Evolutionary conservation across 2,113 vertebrate species (phyloP).

Genomic region (Pachypanchax playfairii): DNA sequence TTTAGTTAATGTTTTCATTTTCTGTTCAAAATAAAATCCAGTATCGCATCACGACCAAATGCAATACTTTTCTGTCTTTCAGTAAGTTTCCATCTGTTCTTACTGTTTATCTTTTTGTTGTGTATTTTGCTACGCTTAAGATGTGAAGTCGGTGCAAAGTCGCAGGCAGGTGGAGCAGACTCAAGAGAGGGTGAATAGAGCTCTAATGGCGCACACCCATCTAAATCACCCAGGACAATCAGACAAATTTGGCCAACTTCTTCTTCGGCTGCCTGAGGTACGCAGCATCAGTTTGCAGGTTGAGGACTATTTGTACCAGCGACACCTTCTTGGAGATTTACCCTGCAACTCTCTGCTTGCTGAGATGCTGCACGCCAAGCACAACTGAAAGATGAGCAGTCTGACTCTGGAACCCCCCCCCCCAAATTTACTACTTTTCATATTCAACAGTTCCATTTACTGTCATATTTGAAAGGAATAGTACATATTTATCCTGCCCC

Average conservation of each 20-base stretch:
- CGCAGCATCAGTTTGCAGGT: slow-evolving; percentile 83
- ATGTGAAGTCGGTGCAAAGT: slow-evolving; percentile 80
- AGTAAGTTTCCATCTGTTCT: background rate
- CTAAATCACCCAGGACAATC: slow-evolving; percentile 72
- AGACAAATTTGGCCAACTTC: slow-evolving; percentile 83
- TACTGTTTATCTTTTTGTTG: background rate
- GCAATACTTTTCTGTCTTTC: background rate
- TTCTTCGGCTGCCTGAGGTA: slow-evolving; percentile 82
- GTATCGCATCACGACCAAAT: background rate
- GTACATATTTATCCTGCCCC: background rate
- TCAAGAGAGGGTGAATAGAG: slow-evolving; percentile 82
- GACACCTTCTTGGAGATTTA: slow-evolving; percentile 83
- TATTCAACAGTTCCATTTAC: background rate
- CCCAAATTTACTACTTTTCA: background rate
- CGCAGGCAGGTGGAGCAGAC: slow-evolving; percentile 80
- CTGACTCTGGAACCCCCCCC: background rate
- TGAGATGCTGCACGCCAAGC: slow-evolving; percentile 84
- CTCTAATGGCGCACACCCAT: slow-evolving; percentile 82
- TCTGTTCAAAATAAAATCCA: background rate
- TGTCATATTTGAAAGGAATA: background rate
- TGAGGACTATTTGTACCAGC: slow-evolving; percentile 84
- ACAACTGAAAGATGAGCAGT: slow-evolving; percentile 58
- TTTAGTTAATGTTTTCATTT: background rate
- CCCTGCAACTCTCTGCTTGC: slow-evolving; percentile 84
- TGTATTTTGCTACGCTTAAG: slow-evolving; percentile 45